phyloP scores from a whole-genome alignment of 1,140 invertebrate species.

The Drosophila sulfurigaster region DNA sequence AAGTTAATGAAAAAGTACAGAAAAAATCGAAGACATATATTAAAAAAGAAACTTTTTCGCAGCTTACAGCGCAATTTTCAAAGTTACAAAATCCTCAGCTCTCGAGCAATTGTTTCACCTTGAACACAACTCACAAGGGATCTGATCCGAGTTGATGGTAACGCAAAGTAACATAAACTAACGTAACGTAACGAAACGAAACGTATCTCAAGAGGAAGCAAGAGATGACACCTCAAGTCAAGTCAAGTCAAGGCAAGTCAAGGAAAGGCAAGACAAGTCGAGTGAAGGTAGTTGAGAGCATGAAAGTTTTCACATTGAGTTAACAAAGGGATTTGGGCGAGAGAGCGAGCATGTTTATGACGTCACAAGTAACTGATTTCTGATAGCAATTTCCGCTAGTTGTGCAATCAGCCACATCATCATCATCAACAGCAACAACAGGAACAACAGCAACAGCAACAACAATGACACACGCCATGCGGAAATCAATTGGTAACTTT shows the following conservation, averaged over 20 bases:
- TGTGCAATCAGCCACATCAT: conserved; percentile 24
- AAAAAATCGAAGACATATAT: no score
- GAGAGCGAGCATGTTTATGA: conserved; percentile 16
- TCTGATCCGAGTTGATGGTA: no score
- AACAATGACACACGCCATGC: conserved; percentile 10
- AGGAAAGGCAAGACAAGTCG: no score
- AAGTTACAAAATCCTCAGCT: no score
- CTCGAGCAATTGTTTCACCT: no score
- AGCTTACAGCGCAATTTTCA: no score
- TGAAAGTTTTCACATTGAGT: background rate
- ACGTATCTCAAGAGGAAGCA: background rate
- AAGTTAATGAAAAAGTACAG: no score
- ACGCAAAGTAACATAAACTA: no score
- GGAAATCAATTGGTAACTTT: conserved; percentile 37
- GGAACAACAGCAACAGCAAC: background rate
- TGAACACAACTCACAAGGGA: no score
- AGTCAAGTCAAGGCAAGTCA: background rate
- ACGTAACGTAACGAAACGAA: no score
- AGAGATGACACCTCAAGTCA: conserved; percentile 3
- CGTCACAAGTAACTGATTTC: conserved; percentile 23
- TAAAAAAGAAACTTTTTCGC: no score
- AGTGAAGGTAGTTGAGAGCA: background rate
- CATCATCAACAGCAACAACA: background rate
- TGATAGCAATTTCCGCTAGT: conserved; percentile 32
- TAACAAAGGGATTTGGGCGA: conserved; percentile 3